A percentile compares a stretch with the other conserved stretches of the same genome.
Conservation (phyloP, 2,113 vertebrate species). For the Uria aalge region DNA sequence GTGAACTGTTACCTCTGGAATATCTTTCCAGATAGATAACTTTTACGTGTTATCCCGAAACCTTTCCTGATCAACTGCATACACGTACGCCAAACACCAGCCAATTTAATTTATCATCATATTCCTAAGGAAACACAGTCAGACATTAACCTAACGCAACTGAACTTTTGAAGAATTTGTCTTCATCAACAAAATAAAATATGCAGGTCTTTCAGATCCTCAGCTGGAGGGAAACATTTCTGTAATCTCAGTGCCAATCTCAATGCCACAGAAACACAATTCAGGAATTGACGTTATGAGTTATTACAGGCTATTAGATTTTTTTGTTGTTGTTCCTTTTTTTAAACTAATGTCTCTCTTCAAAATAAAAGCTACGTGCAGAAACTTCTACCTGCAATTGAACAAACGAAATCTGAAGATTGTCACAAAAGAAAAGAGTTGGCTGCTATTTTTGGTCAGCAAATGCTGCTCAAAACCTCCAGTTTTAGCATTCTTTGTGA, state of each 20-base stretch:
- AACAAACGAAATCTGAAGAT: too few relatives aligned
- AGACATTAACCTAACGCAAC: neutral
- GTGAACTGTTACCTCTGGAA: fast-evolving
- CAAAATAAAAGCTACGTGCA: neutral
- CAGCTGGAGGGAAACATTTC: neutral
- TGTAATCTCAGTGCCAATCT: neutral
- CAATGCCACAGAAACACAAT: neutral
- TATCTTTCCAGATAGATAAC: fast-evolving
- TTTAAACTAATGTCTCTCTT: neutral
- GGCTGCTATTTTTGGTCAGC: neutral
- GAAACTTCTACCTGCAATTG: neutral
- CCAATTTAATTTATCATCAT: neutral
- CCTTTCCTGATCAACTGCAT: neutral
- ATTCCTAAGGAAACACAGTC: neutral
- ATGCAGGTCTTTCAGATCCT: neutral
- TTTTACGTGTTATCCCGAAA: neutral
- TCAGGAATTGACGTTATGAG: neutral
- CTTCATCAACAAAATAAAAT: constrained; percentile 23
- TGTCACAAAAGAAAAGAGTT: neutral
- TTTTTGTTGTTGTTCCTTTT: neutral
- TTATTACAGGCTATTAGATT: neutral
- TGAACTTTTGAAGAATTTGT: neutral
- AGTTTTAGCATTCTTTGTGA: neutral
- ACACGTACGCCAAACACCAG: fast-evolving
- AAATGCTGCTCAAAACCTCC: neutral